phyloP scores from a whole-genome alignment of 2,113 vertebrate genomes.

The Hippolais icterina region DNA sequence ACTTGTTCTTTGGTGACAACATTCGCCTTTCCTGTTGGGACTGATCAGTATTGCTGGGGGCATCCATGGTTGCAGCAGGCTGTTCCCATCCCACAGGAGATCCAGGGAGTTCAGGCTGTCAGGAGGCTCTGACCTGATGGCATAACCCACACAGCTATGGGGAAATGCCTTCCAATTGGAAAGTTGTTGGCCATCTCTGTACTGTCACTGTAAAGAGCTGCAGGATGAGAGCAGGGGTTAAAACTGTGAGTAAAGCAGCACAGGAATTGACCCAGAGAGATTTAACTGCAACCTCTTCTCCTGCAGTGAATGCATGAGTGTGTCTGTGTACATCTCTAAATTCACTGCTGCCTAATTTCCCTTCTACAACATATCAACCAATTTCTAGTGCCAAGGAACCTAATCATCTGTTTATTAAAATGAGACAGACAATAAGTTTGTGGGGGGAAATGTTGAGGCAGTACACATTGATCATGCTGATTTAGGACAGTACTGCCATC shows the following conservation, averaged over 20 bases:
- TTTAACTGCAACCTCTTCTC: not conserved
- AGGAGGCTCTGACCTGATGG: not conserved
- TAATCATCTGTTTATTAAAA: constrained; percentile 54
- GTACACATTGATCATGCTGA: constrained; percentile 34
- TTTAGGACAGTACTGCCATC: constrained; percentile 7
- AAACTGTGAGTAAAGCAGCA: not conserved
- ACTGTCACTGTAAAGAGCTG: not conserved
- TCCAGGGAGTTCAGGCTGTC: not conserved
- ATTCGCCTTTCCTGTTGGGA: not conserved
- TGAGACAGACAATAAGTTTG: constrained; percentile 30
- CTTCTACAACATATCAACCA: not conserved
- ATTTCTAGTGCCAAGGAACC: not conserved
- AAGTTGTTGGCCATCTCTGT: not conserved
- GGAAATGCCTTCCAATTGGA: not conserved
- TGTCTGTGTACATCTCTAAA: not conserved
- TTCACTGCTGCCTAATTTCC: not conserved
- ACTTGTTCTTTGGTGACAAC: not conserved
- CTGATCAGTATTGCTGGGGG: not conserved
- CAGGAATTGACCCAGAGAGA: not conserved
- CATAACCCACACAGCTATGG: fast-evolving
- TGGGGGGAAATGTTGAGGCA: not conserved
- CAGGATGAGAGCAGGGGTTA: not conserved
- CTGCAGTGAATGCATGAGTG: not conserved
- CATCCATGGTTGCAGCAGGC: not conserved
- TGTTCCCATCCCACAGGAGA: not conserved